phyloP scores from a whole-genome alignment of 1,140 invertebrate genomes.

The Diachasmimorpha longicaudata region DNA sequence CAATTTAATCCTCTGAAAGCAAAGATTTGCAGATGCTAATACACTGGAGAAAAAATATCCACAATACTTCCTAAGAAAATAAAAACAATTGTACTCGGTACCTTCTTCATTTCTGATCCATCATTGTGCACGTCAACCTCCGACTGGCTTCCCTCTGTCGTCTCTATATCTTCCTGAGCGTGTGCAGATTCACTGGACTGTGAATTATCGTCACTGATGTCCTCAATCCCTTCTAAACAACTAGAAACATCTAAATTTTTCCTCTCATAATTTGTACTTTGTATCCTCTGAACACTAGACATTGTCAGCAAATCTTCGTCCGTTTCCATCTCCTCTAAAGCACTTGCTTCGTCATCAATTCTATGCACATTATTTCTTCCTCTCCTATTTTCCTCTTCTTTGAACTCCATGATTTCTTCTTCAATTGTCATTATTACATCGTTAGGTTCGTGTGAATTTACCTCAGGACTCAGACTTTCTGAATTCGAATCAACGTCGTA shows the following conservation, averaged over 20 bases:
- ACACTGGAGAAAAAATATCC: too few relatives aligned
- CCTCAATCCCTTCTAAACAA: conserved; percentile 34
- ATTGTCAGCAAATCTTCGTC: not conserved
- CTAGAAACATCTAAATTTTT: conserved; percentile 21
- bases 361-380: not conserved
- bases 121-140: conserved; percentile 40
- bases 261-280: not conserved
- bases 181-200: conserved; percentile 49
- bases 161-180: conserved; percentile 23
- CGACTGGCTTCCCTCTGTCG: conserved; percentile 32
- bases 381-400: not conserved
- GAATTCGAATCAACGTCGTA: not conserved
- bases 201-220: conserved; percentile 30
- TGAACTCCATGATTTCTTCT: too few relatives aligned
- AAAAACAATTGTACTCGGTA: conserved; percentile 11
- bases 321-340: not conserved
- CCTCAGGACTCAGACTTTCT: not conserved
- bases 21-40: too few relatives aligned
- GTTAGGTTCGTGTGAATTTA: not conserved
- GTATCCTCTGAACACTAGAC: not conserved
- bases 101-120: conserved; percentile 41
- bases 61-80: conserved; percentile 40
- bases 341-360: not conserved
- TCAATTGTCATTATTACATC: not conserved
- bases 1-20: conserved; percentile 39